These are phyloP conservation scores for Dicroscelio sp. DNA, from an alignment of 2,888 invertebrate species.

Conservation along the genomic window DNA sequence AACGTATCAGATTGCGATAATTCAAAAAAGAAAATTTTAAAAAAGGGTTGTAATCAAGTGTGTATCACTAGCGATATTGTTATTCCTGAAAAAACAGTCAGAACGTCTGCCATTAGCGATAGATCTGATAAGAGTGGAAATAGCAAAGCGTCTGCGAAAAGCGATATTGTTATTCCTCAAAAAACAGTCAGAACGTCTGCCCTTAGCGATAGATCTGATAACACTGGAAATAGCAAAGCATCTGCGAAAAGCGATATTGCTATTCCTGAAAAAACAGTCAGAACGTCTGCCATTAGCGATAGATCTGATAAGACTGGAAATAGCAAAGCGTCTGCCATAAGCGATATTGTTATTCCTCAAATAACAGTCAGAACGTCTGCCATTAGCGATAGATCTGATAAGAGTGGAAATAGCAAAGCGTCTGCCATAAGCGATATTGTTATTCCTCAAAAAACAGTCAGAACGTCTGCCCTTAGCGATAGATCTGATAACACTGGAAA, in stretches of 20 bases:
- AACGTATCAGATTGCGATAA: too few species aligned
- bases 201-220: not conserved
- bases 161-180: not conserved
- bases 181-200: not conserved
- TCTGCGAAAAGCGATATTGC: constrained; percentile 1
- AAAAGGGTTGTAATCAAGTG: not conserved
- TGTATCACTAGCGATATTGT: not conserved
- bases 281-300: constrained; percentile 30
- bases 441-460: not conserved
- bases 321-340: not conserved
- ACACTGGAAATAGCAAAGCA: not conserved
- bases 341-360: too few species aligned
- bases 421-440: constrained; percentile 3
- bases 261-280: not conserved
- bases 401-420: not conserved
- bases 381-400: not conserved
- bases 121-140: not conserved
- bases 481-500: too few species aligned
- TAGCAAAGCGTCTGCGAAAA: not conserved
- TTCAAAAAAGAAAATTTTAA: too few species aligned
- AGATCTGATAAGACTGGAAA: not conserved
- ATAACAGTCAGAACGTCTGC: constrained; percentile 7
- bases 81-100: too few species aligned
- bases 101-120: not conserved
- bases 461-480: not conserved